Evolutionary conservation across 2,888 invertebrate genomes (phyloP), one percentile per base, ranked within the genome.

Genomic region (Alviniconcha strummeri): DNA sequence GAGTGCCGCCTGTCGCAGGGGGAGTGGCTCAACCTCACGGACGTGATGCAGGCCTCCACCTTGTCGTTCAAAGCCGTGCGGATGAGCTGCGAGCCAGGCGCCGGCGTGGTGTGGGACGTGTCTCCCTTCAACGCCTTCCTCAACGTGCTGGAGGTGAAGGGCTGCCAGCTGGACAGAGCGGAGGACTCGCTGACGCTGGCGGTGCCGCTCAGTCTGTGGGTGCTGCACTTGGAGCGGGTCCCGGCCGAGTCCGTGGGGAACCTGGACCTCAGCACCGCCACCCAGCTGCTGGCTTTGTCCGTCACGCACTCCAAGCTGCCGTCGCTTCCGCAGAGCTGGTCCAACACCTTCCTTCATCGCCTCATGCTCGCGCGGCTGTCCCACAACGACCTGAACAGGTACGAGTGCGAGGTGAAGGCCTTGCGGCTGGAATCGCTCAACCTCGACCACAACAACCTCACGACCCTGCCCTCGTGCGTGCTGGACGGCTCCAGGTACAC

Each of bases 121-220:
- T 56, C 77, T 6, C 15, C 82, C 15, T 56, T 56, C n/a, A 60
- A 76, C 54, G 19, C 69, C 52, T 82, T 82, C 17, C 4, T 77
- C 19, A 55, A 19, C 71, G 67, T 82, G 11, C 77, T 82, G n/a
- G 71, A 82, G 19, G 17, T 77, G 8, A 55, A 60, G 3, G 82
- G 77, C 19, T 82, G 82, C 69, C 15, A 11, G 9, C 36, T 82
- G 56, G 36, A 77, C 15, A 56, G 55, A 64, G 19, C 69, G 5
- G 13, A 60, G 4, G 57, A 54, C 36, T 7, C 19, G 8, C 52
- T 55, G 19, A 56, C 19, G 2, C 13, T 82, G 56, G 77, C 17
- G 6, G 77, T 82, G 76, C 82, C 82, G 2, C 8, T 76, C 52
- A 82, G 77, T 36, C 67, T 82, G 17, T 82, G 82, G 82, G 64